Conservation (phyloP, 2,113 vertebrate genomes). For the Rhynchopsitta pachyrhyncha region DNA sequence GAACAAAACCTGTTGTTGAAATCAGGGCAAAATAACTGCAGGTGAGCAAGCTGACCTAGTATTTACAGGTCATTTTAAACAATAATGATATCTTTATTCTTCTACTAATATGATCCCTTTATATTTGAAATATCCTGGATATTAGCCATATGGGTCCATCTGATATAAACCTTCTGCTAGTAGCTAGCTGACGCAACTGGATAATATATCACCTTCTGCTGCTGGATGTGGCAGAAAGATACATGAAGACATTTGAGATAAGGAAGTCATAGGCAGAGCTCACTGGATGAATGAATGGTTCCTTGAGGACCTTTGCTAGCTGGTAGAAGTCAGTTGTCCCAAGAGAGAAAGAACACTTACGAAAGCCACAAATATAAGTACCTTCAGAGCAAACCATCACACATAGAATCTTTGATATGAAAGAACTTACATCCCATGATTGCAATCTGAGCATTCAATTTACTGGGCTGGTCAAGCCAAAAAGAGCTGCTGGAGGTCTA, state of each 20-base stretch:
- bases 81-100: background rate
- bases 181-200: background rate
- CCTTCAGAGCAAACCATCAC: background rate
- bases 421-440: background rate
- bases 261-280: background rate
- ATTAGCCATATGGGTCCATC: background rate
- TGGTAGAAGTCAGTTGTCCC: background rate
- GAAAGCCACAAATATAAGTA: background rate
- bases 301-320: background rate
- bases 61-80: background rate
- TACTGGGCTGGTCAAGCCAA: background rate
- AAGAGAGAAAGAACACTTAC: background rate
- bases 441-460: background rate
- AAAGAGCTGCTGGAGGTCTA: background rate
- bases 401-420: background rate
- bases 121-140: background rate
- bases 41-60: background rate
- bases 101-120: background rate
- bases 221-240: conserved; percentile 7
- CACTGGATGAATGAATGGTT: background rate
- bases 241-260: background rate
- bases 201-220: background rate
- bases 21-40: background rate
- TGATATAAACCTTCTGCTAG: background rate
- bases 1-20: background rate